A percentile compares a stretch with the other conserved stretches of the same genome.
phyloP scores from a whole-genome alignment of 1,140 invertebrate genomes.

The Diabrotica undecimpunctata region DNA sequence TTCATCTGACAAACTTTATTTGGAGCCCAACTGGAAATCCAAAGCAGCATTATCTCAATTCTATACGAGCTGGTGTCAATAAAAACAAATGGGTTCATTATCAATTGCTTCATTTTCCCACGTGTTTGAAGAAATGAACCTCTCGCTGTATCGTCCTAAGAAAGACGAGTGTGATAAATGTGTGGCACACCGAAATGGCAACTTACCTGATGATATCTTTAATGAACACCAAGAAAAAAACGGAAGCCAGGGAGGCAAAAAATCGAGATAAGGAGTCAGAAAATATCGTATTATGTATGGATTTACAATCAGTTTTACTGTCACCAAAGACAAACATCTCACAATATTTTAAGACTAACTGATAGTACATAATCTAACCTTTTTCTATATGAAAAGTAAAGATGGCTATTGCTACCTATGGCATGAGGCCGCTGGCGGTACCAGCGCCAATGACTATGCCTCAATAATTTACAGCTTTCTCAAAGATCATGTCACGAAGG shows the following conservation, averaged over 20 bases:
- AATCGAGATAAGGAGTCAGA: conserved; percentile 7
- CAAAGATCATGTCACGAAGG: neutral
- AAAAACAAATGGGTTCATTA: neutral
- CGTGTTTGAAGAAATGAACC: conserved; percentile 10
- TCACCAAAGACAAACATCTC: conserved; percentile 4
- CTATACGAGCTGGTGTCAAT: neutral
- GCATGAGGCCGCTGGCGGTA: neutral
- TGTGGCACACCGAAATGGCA: conserved; percentile 10
- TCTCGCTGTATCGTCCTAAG: conserved; percentile 12
- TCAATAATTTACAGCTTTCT: neutral
- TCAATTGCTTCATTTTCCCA: conserved; percentile 9
- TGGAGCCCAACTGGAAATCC: too few species aligned
- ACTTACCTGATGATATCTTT: neutral
- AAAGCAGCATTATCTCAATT: too few species aligned
- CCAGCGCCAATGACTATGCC: neutral
- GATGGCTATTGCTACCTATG: conserved; percentile 7
- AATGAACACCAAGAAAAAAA: conserved; percentile 12
- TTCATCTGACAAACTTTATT: too few species aligned
- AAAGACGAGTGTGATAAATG: conserved; percentile 14
- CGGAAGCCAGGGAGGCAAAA: conserved; percentile 13
- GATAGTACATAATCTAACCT: conserved; percentile 4
- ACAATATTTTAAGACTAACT: conserved; percentile 6
- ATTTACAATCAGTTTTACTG: neutral
- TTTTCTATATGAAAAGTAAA: conserved; percentile 7
- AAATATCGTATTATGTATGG: conserved; percentile 4